These are phyloP conservation scores for Drosophila kanekoi DNA, from an alignment of 2,888 invertebrate genomes.

Conservation along the genomic window DNA sequence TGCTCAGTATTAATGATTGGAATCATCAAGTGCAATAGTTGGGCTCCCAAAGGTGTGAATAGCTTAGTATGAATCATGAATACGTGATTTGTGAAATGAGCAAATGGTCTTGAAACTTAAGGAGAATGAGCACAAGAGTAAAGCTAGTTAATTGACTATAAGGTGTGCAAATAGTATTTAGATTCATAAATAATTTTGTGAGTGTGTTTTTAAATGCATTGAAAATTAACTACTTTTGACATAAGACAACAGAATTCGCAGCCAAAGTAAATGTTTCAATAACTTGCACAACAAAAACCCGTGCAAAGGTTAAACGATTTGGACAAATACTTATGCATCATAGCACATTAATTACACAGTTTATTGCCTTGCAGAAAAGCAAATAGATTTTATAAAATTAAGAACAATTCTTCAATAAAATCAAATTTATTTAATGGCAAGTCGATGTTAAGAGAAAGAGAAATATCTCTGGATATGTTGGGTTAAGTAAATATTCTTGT, in stretches of 20 bases:
- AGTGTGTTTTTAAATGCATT: neutral
- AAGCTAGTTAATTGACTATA: neutral
- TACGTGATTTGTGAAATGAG: slow-evolving; percentile 3
- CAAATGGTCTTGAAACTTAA: neutral
- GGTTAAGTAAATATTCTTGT: slow-evolving; percentile 12
- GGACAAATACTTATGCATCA: neutral
- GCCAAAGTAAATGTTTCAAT: neutral
- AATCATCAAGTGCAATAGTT: slow-evolving; percentile 40
- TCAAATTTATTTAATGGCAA: no score
- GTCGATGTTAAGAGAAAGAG: no score
- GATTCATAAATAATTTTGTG: neutral
- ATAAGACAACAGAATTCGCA: neutral
- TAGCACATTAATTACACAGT: neutral
- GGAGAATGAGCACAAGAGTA: neutral
- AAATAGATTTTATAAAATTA: no score
- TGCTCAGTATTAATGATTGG: slow-evolving; percentile 54
- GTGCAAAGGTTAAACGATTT: neutral
- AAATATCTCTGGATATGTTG: neutral
- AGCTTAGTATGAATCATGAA: slow-evolving; percentile 35
- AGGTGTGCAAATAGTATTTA: no score
- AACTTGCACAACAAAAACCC: neutral
- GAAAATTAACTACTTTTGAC: neutral
- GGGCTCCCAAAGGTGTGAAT: slow-evolving; percentile 21
- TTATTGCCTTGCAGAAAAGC: neutral
- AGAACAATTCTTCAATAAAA: no score